Evolutionary conservation across 2,888 invertebrate genomes (phyloP).

Genomic region (Eurois occulta): DNA sequence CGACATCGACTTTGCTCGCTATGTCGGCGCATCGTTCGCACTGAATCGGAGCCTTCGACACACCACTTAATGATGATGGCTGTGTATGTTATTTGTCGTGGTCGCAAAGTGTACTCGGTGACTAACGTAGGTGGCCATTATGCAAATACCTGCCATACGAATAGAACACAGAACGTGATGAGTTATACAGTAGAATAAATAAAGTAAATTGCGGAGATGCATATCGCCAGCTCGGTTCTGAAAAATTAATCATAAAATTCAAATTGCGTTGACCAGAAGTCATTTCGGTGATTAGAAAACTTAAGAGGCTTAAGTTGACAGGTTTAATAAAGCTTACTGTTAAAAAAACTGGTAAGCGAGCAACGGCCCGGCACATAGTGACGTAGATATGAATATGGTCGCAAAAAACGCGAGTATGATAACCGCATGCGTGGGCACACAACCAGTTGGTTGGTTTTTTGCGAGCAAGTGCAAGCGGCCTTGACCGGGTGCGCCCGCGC

Average conservation of each 20-base stretch:
- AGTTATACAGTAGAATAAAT: constrained; percentile 41
- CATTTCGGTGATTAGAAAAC: constrained; percentile 30
- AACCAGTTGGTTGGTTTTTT: constrained; percentile 86
- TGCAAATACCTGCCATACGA: constrained; percentile 47
- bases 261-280: constrained; percentile 19
- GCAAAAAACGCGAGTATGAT: constrained; percentile 75
- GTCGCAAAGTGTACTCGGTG: constrained; percentile 43
- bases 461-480: constrained; percentile 86
- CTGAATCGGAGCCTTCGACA: constrained; percentile 48
- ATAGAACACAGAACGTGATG: constrained; percentile 30
- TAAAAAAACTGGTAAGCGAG: constrained; percentile 66
- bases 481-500: constrained; percentile 82
- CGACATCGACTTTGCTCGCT: constrained; percentile 53
- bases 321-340: constrained; percentile 39
- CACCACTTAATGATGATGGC: constrained; percentile 63
- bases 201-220: constrained; percentile 27
- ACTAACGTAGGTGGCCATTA: constrained; percentile 53
- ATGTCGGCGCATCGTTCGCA: constrained; percentile 20
- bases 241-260: constrained; percentile 20
- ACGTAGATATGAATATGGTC: constrained; percentile 61
- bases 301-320: constrained; percentile 41
- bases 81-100: constrained; percentile 52
- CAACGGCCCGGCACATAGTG: constrained; percentile 71
- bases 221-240: not conserved
- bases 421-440: constrained; percentile 81